A percentile compares a stretch with the other conserved stretches of the same genome.
phyloP scores from a whole-genome alignment of 2,113 vertebrate species.

The Mustela nigripes region DNA sequence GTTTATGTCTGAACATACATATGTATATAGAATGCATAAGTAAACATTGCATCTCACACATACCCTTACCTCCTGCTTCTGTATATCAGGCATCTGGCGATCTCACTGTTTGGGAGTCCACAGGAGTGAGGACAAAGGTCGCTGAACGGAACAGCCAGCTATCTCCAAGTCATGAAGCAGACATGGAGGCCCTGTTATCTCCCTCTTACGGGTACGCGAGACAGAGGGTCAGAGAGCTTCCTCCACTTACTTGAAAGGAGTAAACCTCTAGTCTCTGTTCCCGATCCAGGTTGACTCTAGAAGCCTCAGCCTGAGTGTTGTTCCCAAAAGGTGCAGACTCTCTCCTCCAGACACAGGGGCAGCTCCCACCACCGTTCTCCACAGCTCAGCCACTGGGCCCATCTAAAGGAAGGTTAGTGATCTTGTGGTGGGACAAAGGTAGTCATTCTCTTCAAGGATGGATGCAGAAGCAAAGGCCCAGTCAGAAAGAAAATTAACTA shows the following conservation, averaged over 20 bases:
- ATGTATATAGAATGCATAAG: background rate
- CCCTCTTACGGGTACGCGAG: background rate
- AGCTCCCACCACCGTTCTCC: background rate
- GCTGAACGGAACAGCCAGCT: background rate
- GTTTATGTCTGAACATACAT: conserved; percentile 31
- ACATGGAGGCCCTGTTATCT: rapidly evolving
- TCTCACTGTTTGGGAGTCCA: background rate
- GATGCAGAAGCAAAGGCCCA: rapidly evolving
- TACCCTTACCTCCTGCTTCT: background rate
- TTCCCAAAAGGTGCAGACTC: background rate
- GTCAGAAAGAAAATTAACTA: background rate
- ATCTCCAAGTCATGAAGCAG: background rate
- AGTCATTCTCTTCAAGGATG: no score
- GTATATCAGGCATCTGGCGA: background rate
- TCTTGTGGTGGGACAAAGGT: rapidly evolving
- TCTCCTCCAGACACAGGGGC: rapidly evolving
- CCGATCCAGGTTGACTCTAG: background rate
- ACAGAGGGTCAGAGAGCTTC: background rate
- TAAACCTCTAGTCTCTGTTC: background rate
- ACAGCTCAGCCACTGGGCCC: rapidly evolving
- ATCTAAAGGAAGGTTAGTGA: rapidly evolving
- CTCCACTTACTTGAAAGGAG: rapidly evolving
- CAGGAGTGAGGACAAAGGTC: background rate
- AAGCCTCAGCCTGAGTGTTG: rapidly evolving
- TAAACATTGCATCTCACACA: background rate